Base-by-base conservation (phyloP, 2,888 invertebrate species). In the Arge pagana region DNA sequence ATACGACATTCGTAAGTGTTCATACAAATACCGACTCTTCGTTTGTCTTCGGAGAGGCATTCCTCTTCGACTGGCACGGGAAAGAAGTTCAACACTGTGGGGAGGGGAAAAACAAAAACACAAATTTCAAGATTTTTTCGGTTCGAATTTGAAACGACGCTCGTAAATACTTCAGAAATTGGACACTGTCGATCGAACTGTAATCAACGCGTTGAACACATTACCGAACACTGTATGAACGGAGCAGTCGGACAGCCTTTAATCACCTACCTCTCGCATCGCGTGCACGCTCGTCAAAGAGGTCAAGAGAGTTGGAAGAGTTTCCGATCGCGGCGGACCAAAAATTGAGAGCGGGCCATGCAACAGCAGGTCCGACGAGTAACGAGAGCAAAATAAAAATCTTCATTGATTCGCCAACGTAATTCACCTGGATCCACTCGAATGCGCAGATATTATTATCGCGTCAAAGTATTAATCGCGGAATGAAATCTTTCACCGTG, bases 1-100 rank as follows among this genome's bases (percentile, higher is more conserved):
- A 89, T 86, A 8, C 87, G 81, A 63, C 92, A 92, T 75, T 91
- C 90, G 77, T 92, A 92, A 13, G 88, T 85, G 77, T 92, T 92
- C 78, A 91, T 83, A 76, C 92, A 92, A 65, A 87, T 83, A 50
- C 92, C 92, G 68, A 78, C 77, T 48, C 89, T 82, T 61, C 88
- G 82, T 15, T 86, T 86, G 64, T 87, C 86, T 60, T 83, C 79
- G 0, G 91, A 86, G 56, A 83, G 76, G 67, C 92, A 92, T 76
- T 92, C 91, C 37, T 88, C 85, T 77, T 89, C 90, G 3, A 89
- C 89, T 2, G 91, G 89, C 52, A 90, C 86, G 0, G 92, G 90
- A 74, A 92, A 90, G 71, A 92, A 88, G 75, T 90, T 90, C 58
- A 92, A 81, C 48, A 91, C 91, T 87, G 73, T 18, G 26, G 8